Percentiles rank a stretch among this genome's conserved stretches.
phyloP scores from a whole-genome alignment of 2,113 vertebrate genomes.

The Myiagra hebetior region DNA sequence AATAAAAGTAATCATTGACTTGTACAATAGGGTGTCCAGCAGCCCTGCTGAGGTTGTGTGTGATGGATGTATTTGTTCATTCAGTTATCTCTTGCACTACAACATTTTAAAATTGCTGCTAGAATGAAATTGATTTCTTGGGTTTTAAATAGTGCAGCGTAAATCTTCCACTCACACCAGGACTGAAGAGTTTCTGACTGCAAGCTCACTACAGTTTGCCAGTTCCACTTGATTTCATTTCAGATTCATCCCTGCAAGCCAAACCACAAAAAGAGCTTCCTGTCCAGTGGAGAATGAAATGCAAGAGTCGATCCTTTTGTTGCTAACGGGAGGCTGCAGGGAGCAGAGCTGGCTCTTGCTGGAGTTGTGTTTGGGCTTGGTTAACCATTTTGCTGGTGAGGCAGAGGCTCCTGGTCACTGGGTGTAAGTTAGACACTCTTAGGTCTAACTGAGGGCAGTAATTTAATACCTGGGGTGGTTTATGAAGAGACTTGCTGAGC shows the following conservation, averaged over 20 bases:
- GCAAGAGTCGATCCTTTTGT: background rate
- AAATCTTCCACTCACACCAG: background rate
- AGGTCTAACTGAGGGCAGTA: background rate
- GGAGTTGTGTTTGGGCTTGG: background rate
- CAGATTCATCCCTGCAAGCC: background rate
- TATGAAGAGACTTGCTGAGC: background rate
- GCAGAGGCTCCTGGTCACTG: background rate
- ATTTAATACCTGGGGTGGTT: background rate
- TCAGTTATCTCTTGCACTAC: background rate
- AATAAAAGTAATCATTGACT: background rate
- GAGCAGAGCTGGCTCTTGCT: background rate
- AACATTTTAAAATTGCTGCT: background rate
- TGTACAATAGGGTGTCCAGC: background rate
- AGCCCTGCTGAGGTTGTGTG: background rate
- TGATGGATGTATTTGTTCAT: background rate
- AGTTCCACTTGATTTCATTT: constrained; percentile 45
- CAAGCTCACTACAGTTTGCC: constrained; percentile 20
- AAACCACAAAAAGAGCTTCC: constrained; percentile 37
- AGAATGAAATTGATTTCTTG: constrained; percentile 17
- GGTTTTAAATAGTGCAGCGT: background rate
- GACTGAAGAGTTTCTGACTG: background rate
- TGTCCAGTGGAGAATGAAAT: constrained; percentile 34
- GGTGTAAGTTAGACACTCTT: background rate
- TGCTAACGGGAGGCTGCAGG: background rate
- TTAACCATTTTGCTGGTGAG: background rate